phyloP scores from a whole-genome alignment of 2,888 invertebrate species.

The Brachycybe producta region DNA sequence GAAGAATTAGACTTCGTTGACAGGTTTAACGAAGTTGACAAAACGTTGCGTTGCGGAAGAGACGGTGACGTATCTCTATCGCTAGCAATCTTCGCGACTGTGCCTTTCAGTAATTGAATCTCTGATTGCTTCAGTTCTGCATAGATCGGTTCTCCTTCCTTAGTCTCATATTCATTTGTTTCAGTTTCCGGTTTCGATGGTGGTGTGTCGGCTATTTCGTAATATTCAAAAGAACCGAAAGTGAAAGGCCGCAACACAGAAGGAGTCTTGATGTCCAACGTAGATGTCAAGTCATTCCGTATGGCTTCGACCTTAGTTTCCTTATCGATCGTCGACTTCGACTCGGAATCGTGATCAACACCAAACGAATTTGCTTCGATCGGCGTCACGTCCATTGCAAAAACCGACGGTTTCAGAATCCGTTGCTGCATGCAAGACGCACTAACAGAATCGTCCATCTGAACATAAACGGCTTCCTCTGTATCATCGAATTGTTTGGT shows the following conservation, averaged over 20 bases:
- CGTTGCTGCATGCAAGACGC: too few species aligned
- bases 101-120: background rate
- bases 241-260: too few species aligned
- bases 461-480: slow-evolving; percentile 20
- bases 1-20: background rate
- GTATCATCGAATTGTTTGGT: background rate
- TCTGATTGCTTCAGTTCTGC: slow-evolving; percentile 15
- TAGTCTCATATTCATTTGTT: background rate
- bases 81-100: background rate
- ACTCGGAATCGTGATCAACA: too few species aligned
- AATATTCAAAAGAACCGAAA: slow-evolving; percentile 14
- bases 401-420: too few species aligned
- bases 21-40: background rate
- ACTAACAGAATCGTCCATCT: slow-evolving; percentile 17
- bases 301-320: too few species aligned
- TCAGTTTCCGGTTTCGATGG: background rate
- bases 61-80: slow-evolving; percentile 6
- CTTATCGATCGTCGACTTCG: too few species aligned
- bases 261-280: too few species aligned
- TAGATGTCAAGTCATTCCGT: too few species aligned
- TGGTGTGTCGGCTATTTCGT: slow-evolving; percentile 11
- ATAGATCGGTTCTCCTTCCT: slow-evolving; percentile 18
- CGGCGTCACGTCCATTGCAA: background rate
- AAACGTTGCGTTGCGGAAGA: slow-evolving; percentile 11
- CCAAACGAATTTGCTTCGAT: too few species aligned